Evolutionary conservation across 2,888 invertebrate species (phyloP).

Genomic region (Macrosoma leucophasiata): DNA sequence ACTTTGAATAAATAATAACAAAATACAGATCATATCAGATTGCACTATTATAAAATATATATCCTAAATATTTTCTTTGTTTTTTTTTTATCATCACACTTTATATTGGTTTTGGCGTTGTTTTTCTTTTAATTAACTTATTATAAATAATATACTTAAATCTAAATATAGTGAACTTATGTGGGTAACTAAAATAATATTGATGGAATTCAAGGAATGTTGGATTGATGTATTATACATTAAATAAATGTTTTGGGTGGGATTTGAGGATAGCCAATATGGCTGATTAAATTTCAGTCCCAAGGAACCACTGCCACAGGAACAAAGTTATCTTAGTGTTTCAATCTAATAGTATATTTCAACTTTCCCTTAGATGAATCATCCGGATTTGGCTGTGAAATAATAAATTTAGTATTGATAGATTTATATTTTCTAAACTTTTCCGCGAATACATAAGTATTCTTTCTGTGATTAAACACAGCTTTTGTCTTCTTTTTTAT

Average conservation of each 20-base stretch:
- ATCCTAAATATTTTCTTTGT: constrained; percentile 41
- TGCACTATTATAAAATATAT: constrained; percentile 40
- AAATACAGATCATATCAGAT: constrained; percentile 59
- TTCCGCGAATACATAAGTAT: constrained; percentile 54
- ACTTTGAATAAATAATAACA: constrained; percentile 53
- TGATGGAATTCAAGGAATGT: constrained; percentile 51
- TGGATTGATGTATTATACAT: constrained; percentile 34
- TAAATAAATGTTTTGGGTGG: too few relatives aligned
- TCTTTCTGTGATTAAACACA: constrained; percentile 56
- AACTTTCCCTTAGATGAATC: constrained; percentile 46
- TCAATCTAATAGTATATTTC: constrained; percentile 64
- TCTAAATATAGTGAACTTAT: constrained; percentile 43
- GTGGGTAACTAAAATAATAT: constrained; percentile 52
- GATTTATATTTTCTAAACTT: constrained; percentile 64
- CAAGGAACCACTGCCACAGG: constrained; percentile 27
- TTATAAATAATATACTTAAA: constrained; percentile 25
- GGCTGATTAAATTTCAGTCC: constrained; percentile 25
- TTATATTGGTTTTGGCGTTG: constrained; percentile 59
- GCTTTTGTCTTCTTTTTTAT: constrained; percentile 54
- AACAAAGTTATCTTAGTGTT: constrained; percentile 47
- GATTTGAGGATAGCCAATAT: constrained; percentile 33
- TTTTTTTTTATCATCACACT: constrained; percentile 54
- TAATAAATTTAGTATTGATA: constrained; percentile 55
- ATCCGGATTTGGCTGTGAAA: constrained; percentile 49
- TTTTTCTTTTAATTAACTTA: constrained; percentile 24